A percentile compares a stretch with the other conserved stretches of the same genome.
These are phyloP conservation scores for Amphipyra berbera DNA, from an alignment of 2,888 invertebrate genomes.

Conservation along the genomic window DNA sequence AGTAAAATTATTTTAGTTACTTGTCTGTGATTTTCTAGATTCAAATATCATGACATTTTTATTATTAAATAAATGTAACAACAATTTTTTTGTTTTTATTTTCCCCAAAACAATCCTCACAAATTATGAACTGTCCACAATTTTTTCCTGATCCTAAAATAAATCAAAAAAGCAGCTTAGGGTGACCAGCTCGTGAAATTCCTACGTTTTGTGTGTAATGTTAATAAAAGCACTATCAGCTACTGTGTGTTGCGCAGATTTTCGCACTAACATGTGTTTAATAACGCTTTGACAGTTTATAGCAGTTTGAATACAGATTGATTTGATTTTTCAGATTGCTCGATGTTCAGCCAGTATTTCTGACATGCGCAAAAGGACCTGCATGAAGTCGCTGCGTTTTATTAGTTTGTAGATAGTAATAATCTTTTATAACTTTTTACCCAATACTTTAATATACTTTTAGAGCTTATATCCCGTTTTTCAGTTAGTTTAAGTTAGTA, in stretches of 20 bases:
- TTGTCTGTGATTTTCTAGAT: constrained; percentile 72
- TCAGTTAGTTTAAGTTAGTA: constrained; percentile 23
- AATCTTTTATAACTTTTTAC: constrained; percentile 14
- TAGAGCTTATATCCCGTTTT: constrained; percentile 25
- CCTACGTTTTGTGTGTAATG: constrained; percentile 8
- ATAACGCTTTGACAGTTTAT: constrained; percentile 3
- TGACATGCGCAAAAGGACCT: constrained; percentile 54
- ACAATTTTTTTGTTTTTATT: constrained; percentile 35
- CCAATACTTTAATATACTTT: constrained; percentile 46
- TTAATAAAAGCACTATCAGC: constrained; percentile 36
- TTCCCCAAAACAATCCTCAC: not conserved
- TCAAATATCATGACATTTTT: constrained; percentile 74
- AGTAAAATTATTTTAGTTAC: constrained; percentile 16
- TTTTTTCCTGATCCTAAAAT: not conserved
- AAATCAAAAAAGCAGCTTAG: constrained; percentile 1
- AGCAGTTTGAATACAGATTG: constrained; percentile 37
- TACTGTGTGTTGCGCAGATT: constrained; percentile 34
- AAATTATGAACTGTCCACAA: not conserved
- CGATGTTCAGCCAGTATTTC: constrained; percentile 55
- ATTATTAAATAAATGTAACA: constrained; percentile 66
- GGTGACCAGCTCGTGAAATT: constrained; percentile 1
- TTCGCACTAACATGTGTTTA: constrained; percentile 42
- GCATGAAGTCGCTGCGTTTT: constrained; percentile 24
- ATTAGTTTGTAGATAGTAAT: constrained; percentile 9
- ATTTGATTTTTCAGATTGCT: constrained; percentile 69